These are phyloP conservation scores for Henricia sp. DNA, from an alignment of 53 echinoderm and acorn worm genomes.

Conservation along the genomic window DNA sequence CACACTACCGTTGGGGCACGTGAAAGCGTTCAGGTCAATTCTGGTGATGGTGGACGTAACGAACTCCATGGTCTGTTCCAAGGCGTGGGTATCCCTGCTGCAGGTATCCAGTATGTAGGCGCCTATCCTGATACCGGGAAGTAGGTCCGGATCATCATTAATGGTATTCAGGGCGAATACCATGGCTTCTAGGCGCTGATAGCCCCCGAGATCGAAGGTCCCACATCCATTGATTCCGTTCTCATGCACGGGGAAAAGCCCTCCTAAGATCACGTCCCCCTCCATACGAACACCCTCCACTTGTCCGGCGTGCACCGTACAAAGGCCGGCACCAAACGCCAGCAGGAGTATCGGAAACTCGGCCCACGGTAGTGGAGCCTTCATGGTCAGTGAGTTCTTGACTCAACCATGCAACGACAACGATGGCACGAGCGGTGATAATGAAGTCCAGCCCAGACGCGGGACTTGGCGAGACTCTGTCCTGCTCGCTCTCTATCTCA, in stretches of 20 bases:
- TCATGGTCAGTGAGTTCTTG: slow-evolving; percentile 24
- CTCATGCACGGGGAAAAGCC: slow-evolving; percentile 91
- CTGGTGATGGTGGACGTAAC: slow-evolving; percentile 78
- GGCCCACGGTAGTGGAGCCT: not conserved
- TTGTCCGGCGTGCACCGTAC: not conserved
- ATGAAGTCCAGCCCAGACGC: not conserved
- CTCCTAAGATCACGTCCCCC: slow-evolving; percentile 87
- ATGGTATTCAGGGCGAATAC: slow-evolving; percentile 85
- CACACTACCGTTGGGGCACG: slow-evolving; percentile 79
- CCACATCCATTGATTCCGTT: slow-evolving; percentile 80
- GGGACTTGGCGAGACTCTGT: not conserved
- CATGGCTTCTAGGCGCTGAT: slow-evolving; percentile 97
- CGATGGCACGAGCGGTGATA: not conserved
- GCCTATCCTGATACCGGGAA: slow-evolving; percentile 83
- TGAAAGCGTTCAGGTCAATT: slow-evolving; percentile 80
- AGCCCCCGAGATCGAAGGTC: slow-evolving; percentile 81
- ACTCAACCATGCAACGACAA: not conserved
- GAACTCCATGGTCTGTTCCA: slow-evolving; percentile 97
- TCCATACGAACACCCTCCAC: slow-evolving; percentile 46
- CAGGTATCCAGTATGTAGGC: slow-evolving; percentile 91
- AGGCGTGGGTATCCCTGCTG: slow-evolving; percentile 85
- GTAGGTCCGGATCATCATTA: slow-evolving; percentile 69
- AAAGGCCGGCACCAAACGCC: not conserved
- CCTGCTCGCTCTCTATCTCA: not conserved
- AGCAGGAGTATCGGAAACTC: slow-evolving; percentile 17